Percentiles rank a stretch among this genome's conserved stretches.
Evolutionary conservation across 2,888 invertebrate genomes (phyloP).

Genomic region (Aleiodes leptofemur): DNA sequence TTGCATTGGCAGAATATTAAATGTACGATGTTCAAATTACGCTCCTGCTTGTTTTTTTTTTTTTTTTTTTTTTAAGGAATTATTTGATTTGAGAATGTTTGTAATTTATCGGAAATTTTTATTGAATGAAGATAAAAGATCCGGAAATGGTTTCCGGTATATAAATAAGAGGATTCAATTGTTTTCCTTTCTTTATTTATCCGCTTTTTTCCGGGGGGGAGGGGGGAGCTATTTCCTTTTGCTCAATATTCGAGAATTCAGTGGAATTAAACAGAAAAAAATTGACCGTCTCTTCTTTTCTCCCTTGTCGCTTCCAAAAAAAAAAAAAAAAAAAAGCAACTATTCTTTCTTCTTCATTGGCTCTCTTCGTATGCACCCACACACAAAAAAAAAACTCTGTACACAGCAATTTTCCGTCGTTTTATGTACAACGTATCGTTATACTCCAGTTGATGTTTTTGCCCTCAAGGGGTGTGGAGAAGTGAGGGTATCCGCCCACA

Average conservation of each 20-base stretch:
- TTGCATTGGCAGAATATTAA: too few relatives aligned
- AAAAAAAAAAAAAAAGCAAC: conserved; percentile 23
- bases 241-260: conserved; percentile 13
- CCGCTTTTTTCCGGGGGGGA: conserved; percentile 23
- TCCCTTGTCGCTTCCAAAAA: neutral
- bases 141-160: conserved; percentile 24
- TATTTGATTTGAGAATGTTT: too few relatives aligned
- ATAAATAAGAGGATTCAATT: conserved; percentile 37
- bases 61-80: too few relatives aligned
- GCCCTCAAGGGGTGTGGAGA: conserved; percentile 66
- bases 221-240: conserved; percentile 41
- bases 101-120: too few relatives aligned
- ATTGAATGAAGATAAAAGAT: neutral
- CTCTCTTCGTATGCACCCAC: conserved; percentile 31
- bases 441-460: conserved; percentile 73
- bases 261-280: conserved; percentile 32
- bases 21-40: too few relatives aligned
- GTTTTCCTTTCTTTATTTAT: conserved; percentile 40
- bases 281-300: conserved; percentile 4
- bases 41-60: too few relatives aligned
- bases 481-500: conserved; percentile 56
- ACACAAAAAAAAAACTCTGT: neutral
- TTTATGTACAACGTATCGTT: conserved; percentile 53
- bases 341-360: conserved; percentile 28
- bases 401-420: conserved; percentile 57